These are phyloP conservation scores for Myanophis thanlyinensis DNA, from an alignment of 2,113 vertebrate species.

Conservation along the genomic window DNA sequence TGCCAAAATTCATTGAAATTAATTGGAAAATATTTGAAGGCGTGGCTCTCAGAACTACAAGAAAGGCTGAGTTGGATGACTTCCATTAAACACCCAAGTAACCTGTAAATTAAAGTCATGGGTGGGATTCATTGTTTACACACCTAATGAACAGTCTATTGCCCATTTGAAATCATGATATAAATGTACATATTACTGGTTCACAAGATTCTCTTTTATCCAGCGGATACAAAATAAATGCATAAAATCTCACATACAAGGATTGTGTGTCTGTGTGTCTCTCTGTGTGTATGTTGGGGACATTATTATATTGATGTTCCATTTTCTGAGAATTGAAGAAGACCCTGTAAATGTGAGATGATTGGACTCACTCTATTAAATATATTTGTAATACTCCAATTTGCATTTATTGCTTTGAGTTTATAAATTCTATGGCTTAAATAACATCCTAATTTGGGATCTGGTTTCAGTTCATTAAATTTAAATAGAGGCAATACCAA, in stretches of 20 bases:
- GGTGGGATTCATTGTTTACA: background rate
- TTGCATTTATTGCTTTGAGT: background rate
- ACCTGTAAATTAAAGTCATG: background rate
- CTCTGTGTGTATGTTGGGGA: background rate
- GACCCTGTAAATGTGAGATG: background rate
- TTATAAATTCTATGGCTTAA: conserved; percentile 15
- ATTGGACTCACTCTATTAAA: background rate
- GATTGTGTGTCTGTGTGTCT: background rate
- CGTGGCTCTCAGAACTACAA: background rate
- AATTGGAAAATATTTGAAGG: background rate
- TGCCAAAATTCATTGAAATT: background rate
- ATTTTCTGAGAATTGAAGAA: background rate
- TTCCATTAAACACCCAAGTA: background rate
- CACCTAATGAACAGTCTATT: background rate
- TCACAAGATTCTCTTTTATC: background rate
- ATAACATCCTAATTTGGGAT: background rate
- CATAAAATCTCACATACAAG: background rate
- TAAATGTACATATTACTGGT: background rate
- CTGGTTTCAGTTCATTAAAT: conserved; percentile 25
- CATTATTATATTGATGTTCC: background rate
- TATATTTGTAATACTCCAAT: background rate
- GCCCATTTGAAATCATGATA: background rate
- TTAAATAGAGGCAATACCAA: background rate
- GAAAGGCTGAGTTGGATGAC: background rate
- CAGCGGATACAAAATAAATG: background rate